A percentile compares a stretch with the other conserved stretches of the same genome.
These are phyloP conservation scores for Thinocorus orbignyianus DNA, from an alignment of 2,113 vertebrate species.

Conservation along the genomic window DNA sequence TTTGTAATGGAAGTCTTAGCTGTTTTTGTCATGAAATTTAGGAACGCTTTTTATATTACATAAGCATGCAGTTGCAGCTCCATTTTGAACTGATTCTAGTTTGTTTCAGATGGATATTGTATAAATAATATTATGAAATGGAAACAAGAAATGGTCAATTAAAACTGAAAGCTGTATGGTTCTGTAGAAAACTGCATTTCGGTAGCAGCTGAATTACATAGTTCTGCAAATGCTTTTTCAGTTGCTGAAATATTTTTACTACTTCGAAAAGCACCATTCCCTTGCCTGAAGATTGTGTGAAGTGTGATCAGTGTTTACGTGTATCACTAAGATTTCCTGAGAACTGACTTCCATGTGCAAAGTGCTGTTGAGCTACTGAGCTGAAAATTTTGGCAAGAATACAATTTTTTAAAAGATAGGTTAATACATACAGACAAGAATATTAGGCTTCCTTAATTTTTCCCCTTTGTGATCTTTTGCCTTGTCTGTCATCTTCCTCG, in stretches of 20 bases:
- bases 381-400: background rate
- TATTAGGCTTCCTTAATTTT: background rate
- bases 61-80: background rate
- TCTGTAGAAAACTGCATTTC: background rate
- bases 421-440: accelerated
- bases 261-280: background rate
- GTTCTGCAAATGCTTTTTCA: background rate
- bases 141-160: background rate
- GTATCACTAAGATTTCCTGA: background rate
- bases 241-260: background rate
- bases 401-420: background rate
- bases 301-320: background rate
- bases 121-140: background rate
- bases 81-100: background rate
- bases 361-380: background rate
- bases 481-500: background rate
- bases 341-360: background rate
- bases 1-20: background rate
- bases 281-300: background rate
- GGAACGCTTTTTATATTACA: background rate
- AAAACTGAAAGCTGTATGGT: background rate
- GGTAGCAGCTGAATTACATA: background rate
- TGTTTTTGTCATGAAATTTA: background rate
- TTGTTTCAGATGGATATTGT: background rate
- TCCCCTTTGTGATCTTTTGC: background rate